A percentile compares a stretch with the other conserved stretches of the same genome.
These are phyloP conservation scores for Hormaphis cornu DNA, from an alignment of 1,140 invertebrate genomes.

Conservation along the genomic window DNA sequence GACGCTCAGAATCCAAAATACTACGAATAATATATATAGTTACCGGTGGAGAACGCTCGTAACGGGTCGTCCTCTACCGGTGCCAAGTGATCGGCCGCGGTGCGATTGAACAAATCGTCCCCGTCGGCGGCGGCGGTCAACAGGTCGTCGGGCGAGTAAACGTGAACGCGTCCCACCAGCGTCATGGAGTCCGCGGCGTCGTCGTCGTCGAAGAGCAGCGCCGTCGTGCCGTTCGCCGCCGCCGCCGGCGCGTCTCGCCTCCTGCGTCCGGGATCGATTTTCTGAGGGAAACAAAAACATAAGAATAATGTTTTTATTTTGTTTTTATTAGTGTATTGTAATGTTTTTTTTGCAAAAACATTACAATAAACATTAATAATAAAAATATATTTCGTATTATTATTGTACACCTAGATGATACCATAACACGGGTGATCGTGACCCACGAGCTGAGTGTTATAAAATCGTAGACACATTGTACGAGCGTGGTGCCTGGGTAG, in stretches of 20 bases:
- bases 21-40: not conserved
- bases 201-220: not conserved
- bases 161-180: conserved; percentile 52
- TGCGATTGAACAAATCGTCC: conserved; percentile 37
- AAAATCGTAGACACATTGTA: too few relatives aligned
- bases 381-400: too few relatives aligned
- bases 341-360: too few relatives aligned
- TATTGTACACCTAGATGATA: too few relatives aligned
- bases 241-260: conserved; percentile 43
- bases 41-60: not conserved
- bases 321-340: not conserved
- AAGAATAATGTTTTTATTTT: not conserved
- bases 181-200: conserved; percentile 47
- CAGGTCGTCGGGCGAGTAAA: conserved; percentile 58
- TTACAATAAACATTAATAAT: too few relatives aligned
- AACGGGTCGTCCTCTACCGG: conserved; percentile 6
- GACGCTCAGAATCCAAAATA: not conserved
- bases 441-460: too few relatives aligned
- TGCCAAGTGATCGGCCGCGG: conserved; percentile 24
- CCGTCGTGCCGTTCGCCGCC: conserved; percentile 40
- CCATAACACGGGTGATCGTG: too few relatives aligned
- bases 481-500: too few relatives aligned
- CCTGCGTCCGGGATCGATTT: conserved; percentile 52
- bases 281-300: conserved; percentile 42
- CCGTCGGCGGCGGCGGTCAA: conserved; percentile 37